Conservation (phyloP, 2,797 vertebrate genomes). For the Semotilus atromaculatus region DNA sequence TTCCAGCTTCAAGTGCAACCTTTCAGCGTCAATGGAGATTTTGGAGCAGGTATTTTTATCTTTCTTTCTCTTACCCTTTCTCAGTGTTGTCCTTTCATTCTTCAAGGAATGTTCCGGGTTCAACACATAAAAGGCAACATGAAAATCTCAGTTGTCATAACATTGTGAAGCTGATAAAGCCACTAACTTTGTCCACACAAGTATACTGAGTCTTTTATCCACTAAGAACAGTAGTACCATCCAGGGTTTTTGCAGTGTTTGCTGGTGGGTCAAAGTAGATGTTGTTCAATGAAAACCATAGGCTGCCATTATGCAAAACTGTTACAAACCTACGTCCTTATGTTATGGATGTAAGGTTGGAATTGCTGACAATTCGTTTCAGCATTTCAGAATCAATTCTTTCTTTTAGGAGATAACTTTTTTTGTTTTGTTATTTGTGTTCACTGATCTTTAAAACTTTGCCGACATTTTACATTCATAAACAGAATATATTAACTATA, state of each 20-base stretch:
- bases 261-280: neutral
- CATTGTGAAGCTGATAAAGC: neutral
- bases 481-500: too few species aligned
- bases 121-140: neutral
- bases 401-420: too few species aligned
- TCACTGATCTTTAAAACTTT: too few species aligned
- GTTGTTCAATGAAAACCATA: neutral
- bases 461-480: too few species aligned
- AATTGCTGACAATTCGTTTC: too few species aligned
- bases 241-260: neutral
- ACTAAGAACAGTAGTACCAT: neutral
- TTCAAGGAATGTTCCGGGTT: neutral
- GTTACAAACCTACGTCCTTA: too few species aligned
- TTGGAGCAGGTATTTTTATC: constrained; percentile 84
- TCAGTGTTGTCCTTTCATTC: neutral
- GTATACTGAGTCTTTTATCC: neutral
- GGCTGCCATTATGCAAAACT: too few species aligned
- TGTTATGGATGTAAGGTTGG: too few species aligned
- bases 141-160: constrained; percentile 6
- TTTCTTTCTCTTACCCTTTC: neutral
- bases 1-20: constrained; percentile 91
- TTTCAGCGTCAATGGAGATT: constrained; percentile 83
- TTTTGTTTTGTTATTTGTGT: too few species aligned
- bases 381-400: too few species aligned
- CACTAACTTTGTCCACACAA: neutral